Base-by-base conservation (phyloP, 2,888 invertebrate species). In the Hyalella azteca region DNA sequence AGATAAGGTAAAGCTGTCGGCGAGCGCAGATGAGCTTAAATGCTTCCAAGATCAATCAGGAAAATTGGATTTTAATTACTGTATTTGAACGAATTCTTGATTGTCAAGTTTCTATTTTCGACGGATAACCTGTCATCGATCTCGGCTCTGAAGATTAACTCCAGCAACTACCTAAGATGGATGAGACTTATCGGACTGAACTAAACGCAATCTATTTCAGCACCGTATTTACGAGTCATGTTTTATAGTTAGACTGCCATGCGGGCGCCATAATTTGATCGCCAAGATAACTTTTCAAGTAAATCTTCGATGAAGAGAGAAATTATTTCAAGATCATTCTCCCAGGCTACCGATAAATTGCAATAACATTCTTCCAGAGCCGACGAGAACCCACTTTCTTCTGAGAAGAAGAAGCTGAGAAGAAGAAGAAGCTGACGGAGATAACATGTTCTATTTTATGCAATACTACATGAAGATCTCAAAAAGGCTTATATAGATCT, bases 1-100 rank as follows among this genome's bases (percentile, higher is more conserved):
- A 3, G 66, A 66, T 66, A 66, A 32, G 39, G 19, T n/a, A n/a
- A 36, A 36, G 15, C 66, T 36, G 36, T 36, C 36, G 66, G 36
- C 66, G n/a, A 4, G 1, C n/a, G 7, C 19, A 7, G 29, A 36
- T 36, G 36, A 9, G 11, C 36, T 11, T 19, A 22, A 19, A 3
- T 36, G 29, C 54, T 26, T 5, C 54, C 26, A 5, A 36, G 66
- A 66, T 66, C 66, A 39, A 36, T 66, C 66, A 36, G 36, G 15
- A 22, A n/a, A 36, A 66, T 36, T 15, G 66, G 66, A 66, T 66
- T 66, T 36, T 66, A 66, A 66, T 66, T 11, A 36, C 36, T n/a
- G 66, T 66, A 66, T 32, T 66, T 66, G 32, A 19, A 36, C 36
- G n/a, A 29, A 15, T 66, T 29, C 5, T 22, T 66, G 66, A 66